Evolutionary conservation across 1,140 invertebrate genomes (phyloP).

Genomic region (Heliconius congener): DNA sequence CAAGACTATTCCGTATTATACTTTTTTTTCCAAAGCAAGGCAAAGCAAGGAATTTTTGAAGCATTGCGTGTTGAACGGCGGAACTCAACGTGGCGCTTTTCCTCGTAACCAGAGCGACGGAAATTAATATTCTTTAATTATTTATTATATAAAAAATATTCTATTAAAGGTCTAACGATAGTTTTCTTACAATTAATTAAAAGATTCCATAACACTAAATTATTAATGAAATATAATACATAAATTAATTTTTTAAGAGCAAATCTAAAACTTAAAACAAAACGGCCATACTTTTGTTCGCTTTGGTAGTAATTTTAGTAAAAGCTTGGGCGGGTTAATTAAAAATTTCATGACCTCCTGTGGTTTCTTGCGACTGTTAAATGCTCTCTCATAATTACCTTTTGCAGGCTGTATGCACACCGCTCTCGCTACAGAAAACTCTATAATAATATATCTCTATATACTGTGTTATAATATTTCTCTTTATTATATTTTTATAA

Average conservation of each 20-base stretch:
- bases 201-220: not conserved
- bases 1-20: too few relatives aligned
- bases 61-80: too few relatives aligned
- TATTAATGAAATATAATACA: not conserved
- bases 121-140: too few relatives aligned
- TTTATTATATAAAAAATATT: too few relatives aligned
- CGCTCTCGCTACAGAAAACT: not conserved
- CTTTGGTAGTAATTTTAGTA: constrained; percentile 31
- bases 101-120: too few relatives aligned
- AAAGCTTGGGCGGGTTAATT: constrained; percentile 30
- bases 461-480: not conserved
- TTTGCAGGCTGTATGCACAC: not conserved
- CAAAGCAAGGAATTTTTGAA: too few relatives aligned
- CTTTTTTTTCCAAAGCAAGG: too few relatives aligned
- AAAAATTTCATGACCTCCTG: constrained; percentile 28
- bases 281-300: constrained; percentile 16
- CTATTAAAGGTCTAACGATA: too few relatives aligned
- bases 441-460: not conserved
- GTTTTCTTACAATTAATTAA: not conserved
- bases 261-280: not conserved
- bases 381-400: constrained; percentile 17
- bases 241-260: not conserved
- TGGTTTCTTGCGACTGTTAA: constrained; percentile 27
- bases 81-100: too few relatives aligned
- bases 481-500: too few relatives aligned